Percentiles rank a stretch among this genome's conserved stretches.
phyloP scores from a whole-genome alignment of 1,140 invertebrate species.

The Aphelinus certus region DNA sequence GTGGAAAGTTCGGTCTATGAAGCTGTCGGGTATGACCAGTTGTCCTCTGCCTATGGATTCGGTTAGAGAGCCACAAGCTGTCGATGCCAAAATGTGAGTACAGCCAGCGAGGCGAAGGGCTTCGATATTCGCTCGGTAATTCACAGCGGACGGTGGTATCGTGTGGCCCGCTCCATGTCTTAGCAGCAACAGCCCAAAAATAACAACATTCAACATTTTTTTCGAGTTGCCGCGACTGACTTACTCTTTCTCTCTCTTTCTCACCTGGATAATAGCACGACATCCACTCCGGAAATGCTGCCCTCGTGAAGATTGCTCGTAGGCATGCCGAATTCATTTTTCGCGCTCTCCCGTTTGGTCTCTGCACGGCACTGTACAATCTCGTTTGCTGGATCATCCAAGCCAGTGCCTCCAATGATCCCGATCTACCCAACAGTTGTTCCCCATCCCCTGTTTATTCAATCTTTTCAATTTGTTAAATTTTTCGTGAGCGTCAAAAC shows the following conservation, averaged over 20 bases:
- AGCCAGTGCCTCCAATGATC: slow-evolving; percentile 94
- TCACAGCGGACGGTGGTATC: slow-evolving; percentile 84
- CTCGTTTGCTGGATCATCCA: slow-evolving; percentile 79
- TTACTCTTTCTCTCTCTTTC: no score
- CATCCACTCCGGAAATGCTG: slow-evolving; percentile 79
- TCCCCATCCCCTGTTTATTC: no score
- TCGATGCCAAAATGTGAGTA: slow-evolving; percentile 91
- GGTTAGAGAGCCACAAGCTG: slow-evolving; percentile 91
- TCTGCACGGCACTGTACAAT: slow-evolving; percentile 79
- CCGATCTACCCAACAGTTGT: slow-evolving; percentile 75
- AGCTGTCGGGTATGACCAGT: slow-evolving; percentile 90
- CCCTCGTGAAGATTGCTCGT: slow-evolving; percentile 81
- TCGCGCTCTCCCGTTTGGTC: slow-evolving; percentile 48
- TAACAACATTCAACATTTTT: no score
- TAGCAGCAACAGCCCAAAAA: neutral
- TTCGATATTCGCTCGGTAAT: slow-evolving; percentile 97
- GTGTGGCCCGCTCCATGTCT: slow-evolving; percentile 90
- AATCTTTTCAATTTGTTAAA: no score
- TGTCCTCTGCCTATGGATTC: slow-evolving; percentile 90
- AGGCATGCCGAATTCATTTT: slow-evolving; percentile 86
- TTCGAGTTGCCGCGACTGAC: no score
- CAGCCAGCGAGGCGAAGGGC: slow-evolving; percentile 88
- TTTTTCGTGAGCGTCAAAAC: no score
- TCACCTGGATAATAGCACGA: slow-evolving; percentile 82
- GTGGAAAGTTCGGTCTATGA: slow-evolving; percentile 83